Base-by-base conservation (phyloP, 2,888 invertebrate genomes). In the Oxyteleia sp. region DNA sequence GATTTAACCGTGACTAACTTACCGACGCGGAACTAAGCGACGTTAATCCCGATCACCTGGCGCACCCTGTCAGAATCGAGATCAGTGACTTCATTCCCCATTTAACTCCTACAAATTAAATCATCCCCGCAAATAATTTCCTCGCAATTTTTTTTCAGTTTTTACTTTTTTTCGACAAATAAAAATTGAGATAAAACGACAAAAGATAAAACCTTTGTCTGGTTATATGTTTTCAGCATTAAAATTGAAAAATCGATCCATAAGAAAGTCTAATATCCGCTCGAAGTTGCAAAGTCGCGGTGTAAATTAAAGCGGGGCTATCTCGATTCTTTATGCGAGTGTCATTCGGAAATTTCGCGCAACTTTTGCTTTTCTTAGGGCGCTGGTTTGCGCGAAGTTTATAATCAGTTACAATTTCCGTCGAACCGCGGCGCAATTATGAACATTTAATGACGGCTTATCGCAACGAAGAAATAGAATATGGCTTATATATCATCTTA, bases 41-140 rank as follows among this genome's bases (percentile, higher is more conserved):
- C 26, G 71, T 64, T 68, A 82, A 74, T 69, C 23, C 59, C 82
- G 64, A 59, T 82, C 76, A 76, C 75, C 75, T 82, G 76, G 76
- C 76, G 82, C 82, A 82, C 82, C 82, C 82, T 82, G 76, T 69
- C 64, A 75, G 72, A 53, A 53, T 51, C 10, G 10, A 13, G n/a
- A 53, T 45, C 51, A 80, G 15, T 69, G 32, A 72, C 59, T 18
- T 10, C 0, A 32, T 13, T 63, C 32, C 26, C 16, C 23, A 55
- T 61, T 35, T 15, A 49, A 18, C 18, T 23, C 7, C n/a, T 8
- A n/a, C n/a, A n/a, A n/a, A 18, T 45, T n/a, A 41, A 26, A 13
- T 23, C 20, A 49, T 23, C 53, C 13, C 43, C 23, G 23, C n/a
- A 23, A 20, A 49, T n/a, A n/a, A n/a, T n/a, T n/a, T n/a, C n/a